Conservation (phyloP, 2,113 vertebrate species). For the Labeo catla region DNA sequence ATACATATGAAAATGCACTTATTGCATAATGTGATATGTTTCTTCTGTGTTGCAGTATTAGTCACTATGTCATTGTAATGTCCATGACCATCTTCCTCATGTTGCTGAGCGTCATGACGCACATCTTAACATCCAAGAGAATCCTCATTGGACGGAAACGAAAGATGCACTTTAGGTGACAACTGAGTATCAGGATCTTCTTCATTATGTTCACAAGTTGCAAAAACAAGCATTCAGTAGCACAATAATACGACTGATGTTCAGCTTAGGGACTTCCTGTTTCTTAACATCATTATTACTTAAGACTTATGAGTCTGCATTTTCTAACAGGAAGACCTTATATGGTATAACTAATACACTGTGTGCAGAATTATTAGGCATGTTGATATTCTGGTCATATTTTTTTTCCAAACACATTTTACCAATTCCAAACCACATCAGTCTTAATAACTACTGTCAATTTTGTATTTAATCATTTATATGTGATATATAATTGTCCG, state of each 20-base stretch:
- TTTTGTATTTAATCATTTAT: too few relatives aligned
- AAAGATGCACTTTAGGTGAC: conserved; percentile 84
- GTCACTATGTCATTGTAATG: conserved; percentile 98
- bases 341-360: neutral
- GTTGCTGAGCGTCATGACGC: conserved; percentile 89
- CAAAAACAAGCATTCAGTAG: neutral
- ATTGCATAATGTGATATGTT: neutral
- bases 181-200: neutral
- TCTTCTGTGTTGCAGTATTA: conserved; percentile 81
- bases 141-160: conserved; percentile 71
- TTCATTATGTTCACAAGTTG: neutral
- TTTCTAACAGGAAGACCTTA: neutral
- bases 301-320: neutral
- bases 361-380: too few relatives aligned
- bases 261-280: neutral
- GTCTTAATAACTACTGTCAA: too few relatives aligned
- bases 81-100: conserved; percentile 93
- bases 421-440: too few relatives aligned
- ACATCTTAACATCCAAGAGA: conserved; percentile 84
- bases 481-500: too few relatives aligned
- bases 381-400: too few relatives aligned
- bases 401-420: too few relatives aligned
- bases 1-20: neutral
- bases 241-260: neutral
- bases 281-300: conserved; percentile 16